Evolutionary conservation across 2,797 vertebrate genomes (phyloP).

Genomic region (Halcyon smyrnensis): DNA sequence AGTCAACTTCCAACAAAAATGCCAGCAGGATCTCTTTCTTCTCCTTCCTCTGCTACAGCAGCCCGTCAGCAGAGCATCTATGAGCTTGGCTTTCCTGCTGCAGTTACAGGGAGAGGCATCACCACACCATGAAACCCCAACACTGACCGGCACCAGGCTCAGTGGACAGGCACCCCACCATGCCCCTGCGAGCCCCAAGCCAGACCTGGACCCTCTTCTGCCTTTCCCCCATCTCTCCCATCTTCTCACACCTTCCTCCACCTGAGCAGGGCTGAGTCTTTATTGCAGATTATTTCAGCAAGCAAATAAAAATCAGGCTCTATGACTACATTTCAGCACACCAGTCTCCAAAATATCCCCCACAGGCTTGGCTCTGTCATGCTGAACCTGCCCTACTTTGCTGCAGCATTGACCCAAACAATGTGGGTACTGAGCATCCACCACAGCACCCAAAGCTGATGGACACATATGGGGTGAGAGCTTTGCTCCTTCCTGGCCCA

Average conservation of each 20-base stretch:
- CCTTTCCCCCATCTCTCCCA: background rate
- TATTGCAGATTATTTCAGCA: background rate
- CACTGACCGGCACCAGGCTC: background rate
- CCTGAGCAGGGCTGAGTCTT: background rate
- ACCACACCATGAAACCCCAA: background rate
- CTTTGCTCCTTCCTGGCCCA: background rate
- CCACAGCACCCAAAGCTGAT: rapidly evolving
- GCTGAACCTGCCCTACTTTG: background rate
- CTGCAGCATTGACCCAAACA: background rate
- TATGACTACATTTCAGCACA: rapidly evolving
- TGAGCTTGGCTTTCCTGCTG: background rate
- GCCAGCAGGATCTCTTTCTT: constrained; percentile 41
- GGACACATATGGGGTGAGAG: rapidly evolving
- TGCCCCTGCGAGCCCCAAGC: background rate
- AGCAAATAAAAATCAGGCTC: background rate
- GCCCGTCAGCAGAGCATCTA: background rate
- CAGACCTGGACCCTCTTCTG: background rate
- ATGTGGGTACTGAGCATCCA: background rate
- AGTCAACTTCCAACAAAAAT: constrained; percentile 38
- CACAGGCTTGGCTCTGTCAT: rapidly evolving
- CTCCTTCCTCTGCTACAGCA: background rate
- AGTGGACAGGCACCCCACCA: rapidly evolving
- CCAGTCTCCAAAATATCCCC: rapidly evolving
- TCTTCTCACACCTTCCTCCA: background rate
- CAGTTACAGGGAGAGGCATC: background rate